A percentile compares a stretch with the other conserved stretches of the same genome.
These are phyloP conservation scores for Phoenicopterus ruber DNA, from an alignment of 2,113 vertebrate species.

Conservation along the genomic window DNA sequence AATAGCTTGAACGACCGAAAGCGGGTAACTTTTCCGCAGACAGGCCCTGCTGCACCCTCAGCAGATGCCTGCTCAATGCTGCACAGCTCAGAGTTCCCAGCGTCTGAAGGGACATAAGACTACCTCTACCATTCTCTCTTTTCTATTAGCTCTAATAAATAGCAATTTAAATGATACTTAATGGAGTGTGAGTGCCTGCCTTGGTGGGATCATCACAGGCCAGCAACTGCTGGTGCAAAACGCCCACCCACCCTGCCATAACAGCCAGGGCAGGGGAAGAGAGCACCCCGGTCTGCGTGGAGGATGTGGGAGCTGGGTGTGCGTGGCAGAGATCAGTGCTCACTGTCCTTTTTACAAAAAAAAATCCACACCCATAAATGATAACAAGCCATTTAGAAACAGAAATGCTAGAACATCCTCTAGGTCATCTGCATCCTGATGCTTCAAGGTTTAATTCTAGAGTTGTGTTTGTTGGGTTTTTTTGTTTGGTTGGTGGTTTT, in stretches of 20 bases:
- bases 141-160: rapidly evolving
- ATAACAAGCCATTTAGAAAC: background rate
- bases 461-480: background rate
- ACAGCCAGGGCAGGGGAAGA: too few relatives aligned
- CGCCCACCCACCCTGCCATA: background rate
- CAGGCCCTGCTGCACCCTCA: background rate
- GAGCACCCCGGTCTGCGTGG: rapidly evolving
- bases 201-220: background rate
- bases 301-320: background rate
- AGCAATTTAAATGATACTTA: background rate
- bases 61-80: rapidly evolving
- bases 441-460: background rate
- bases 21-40: rapidly evolving
- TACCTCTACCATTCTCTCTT: rapidly evolving
- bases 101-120: background rate
- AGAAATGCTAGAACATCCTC: background rate
- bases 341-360: background rate
- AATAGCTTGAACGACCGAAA: background rate
- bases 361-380: rapidly evolving
- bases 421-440: background rate
- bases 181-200: background rate
- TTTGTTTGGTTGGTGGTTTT: too few relatives aligned
- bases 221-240: background rate
- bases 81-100: background rate
- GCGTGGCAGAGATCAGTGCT: background rate